Percentiles rank a stretch among this genome's conserved stretches.
phyloP scores from a whole-genome alignment of 2,113 vertebrate species.

The Oncorhynchus gorbuscha region DNA sequence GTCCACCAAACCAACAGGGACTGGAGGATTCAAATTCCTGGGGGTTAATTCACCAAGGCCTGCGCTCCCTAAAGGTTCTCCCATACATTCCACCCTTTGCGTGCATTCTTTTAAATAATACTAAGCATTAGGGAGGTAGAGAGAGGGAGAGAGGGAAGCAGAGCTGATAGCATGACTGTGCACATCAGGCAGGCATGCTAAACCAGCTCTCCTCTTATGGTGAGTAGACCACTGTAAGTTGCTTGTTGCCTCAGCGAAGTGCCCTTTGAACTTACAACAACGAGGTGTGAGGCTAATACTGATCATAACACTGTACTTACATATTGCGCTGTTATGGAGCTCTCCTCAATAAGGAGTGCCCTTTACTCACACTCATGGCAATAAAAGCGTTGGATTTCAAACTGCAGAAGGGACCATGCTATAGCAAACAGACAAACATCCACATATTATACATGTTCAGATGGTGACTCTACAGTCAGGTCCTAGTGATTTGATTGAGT shows the following conservation, averaged over 20 bases:
- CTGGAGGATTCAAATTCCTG: slow-evolving; percentile 78
- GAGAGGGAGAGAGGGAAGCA: slow-evolving; percentile 10
- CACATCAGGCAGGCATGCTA: not conserved
- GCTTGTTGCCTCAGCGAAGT: slow-evolving; percentile 19
- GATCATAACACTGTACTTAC: slow-evolving; percentile 42
- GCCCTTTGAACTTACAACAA: slow-evolving; percentile 69
- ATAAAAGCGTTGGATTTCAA: slow-evolving; percentile 58
- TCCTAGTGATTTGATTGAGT: not conserved
- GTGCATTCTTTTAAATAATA: slow-evolving; percentile 34
- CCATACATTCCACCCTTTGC: slow-evolving; percentile 34
- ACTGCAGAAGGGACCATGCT: not conserved
- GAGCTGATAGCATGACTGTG: slow-evolving; percentile 30
- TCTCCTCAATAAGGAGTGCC: slow-evolving; percentile 41
- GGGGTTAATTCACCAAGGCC: slow-evolving; percentile 74
- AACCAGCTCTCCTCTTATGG: not conserved
- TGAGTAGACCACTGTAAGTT: not conserved
- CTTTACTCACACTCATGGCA: slow-evolving; percentile 52
- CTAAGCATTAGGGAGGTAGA: slow-evolving; percentile 21
- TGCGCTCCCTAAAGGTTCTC: slow-evolving; percentile 58
- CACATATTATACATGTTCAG: too few species aligned
- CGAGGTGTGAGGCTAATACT: slow-evolving; percentile 43
- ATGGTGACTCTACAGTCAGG: not conserved
- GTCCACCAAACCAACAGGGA: slow-evolving; percentile 66
- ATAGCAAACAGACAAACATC: too few species aligned
- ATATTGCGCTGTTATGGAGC: slow-evolving; percentile 38